Percentiles rank a stretch among this genome's conserved stretches.
phyloP scores from a whole-genome alignment of 2,888 invertebrate genomes.

The Callosobruchus maculatus region DNA sequence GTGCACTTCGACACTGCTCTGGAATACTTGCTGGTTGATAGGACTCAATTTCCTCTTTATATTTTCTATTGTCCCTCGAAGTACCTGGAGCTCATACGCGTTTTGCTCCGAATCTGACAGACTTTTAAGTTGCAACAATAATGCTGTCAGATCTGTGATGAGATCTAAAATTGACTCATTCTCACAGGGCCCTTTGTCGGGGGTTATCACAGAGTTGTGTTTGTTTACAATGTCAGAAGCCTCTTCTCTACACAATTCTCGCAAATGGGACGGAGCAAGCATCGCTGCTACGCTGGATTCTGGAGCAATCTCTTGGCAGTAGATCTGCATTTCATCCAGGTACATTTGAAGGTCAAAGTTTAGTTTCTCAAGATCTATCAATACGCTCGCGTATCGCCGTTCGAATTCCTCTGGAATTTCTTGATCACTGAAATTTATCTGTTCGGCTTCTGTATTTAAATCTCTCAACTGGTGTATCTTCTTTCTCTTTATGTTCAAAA shows the following conservation, averaged over 20 bases:
- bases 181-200: slow-evolving; percentile 51
- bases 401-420: slow-evolving; percentile 84
- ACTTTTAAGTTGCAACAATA: slow-evolving; percentile 85
- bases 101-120: slow-evolving; percentile 77
- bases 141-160: slow-evolving; percentile 82
- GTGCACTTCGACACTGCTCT: slow-evolving; percentile 87
- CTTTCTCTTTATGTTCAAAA: slow-evolving; percentile 75
- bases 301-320: slow-evolving; percentile 82
- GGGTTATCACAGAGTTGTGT: slow-evolving; percentile 60
- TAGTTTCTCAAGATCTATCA: slow-evolving; percentile 87
- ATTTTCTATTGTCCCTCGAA: slow-evolving; percentile 85
- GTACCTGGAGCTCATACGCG: slow-evolving; percentile 84
- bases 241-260: slow-evolving; percentile 83
- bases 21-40: slow-evolving; percentile 73
- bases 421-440: slow-evolving; percentile 75
- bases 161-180: slow-evolving; percentile 68
- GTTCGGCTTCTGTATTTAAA: slow-evolving; percentile 89
- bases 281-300: slow-evolving; percentile 83
- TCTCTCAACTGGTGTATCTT: slow-evolving; percentile 77
- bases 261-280: slow-evolving; percentile 82
- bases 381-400: slow-evolving; percentile 80
- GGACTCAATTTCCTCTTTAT: slow-evolving; percentile 77
- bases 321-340: slow-evolving; percentile 75
- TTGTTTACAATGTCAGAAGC: slow-evolving; percentile 76
- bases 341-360: slow-evolving; percentile 85